A percentile compares a stretch with the other conserved stretches of the same genome.
Conservation (phyloP, 2,797 vertebrate genomes). For the Melanogrammus aeglefinus region DNA sequence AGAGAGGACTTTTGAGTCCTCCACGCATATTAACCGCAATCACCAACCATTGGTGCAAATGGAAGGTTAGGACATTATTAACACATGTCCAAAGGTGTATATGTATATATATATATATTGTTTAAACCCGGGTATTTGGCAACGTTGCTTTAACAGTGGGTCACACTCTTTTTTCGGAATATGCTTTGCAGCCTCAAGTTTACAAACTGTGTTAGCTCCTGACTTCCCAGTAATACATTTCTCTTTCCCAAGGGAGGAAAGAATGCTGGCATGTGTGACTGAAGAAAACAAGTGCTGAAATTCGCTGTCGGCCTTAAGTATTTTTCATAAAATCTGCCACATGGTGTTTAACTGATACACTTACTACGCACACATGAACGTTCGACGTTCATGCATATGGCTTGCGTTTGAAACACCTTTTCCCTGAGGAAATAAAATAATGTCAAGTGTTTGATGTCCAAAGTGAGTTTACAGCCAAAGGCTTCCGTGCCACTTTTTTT, state of each 20-base stretch:
- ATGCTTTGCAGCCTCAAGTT: conserved; percentile 62
- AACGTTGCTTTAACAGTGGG: conserved; percentile 63
- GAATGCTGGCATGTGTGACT: not conserved
- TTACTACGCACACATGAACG: conserved; percentile 24
- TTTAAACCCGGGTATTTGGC: conserved; percentile 52
- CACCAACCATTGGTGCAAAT: conserved; percentile 54
- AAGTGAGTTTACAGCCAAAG: conserved; percentile 77
- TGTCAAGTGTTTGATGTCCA: conserved; percentile 79
- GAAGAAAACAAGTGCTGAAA: conserved; percentile 27
- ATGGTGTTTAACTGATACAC: conserved; percentile 55
- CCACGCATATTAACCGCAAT: too few species aligned
- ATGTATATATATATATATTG: conserved; percentile 54
- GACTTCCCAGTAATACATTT: conserved; percentile 41
- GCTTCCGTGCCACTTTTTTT: conserved; percentile 67
- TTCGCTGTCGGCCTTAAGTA: conserved; percentile 49
- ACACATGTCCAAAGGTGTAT: conserved; percentile 54
- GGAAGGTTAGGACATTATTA: conserved; percentile 54
- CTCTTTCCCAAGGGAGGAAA: conserved; percentile 35
- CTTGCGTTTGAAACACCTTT: conserved; percentile 65
- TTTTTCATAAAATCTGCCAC: conserved; percentile 44
- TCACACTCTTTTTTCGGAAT: conserved; percentile 62
- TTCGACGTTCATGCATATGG: conserved; percentile 66
- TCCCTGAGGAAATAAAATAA: conserved; percentile 71
- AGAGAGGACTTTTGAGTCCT: too few species aligned
- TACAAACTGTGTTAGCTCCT: conserved; percentile 41